Conservation (phyloP, 2,113 vertebrate species). For the Sinosuthora webbiana region DNA sequence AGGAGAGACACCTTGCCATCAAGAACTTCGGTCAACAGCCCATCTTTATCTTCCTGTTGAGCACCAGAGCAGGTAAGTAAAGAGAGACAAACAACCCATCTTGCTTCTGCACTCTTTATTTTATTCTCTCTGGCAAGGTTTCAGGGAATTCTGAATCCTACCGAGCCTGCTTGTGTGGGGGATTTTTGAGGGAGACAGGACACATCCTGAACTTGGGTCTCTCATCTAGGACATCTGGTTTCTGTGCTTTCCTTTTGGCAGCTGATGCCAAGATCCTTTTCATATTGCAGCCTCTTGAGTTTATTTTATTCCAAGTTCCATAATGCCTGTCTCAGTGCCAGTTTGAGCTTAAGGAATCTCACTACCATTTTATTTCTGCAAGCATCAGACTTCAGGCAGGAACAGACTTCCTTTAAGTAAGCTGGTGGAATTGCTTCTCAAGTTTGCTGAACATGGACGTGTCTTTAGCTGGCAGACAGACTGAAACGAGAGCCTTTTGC, state of each 20-base stretch:
- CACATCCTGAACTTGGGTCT: background rate
- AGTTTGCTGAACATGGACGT: background rate
- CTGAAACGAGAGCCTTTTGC: background rate
- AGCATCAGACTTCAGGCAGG: background rate
- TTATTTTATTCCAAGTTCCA: background rate
- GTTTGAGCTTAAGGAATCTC: constrained; percentile 9
- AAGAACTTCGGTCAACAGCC: constrained; percentile 89
- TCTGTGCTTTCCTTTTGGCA: constrained; percentile 10
- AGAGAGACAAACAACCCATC: background rate
- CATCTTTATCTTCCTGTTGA: constrained; percentile 88
- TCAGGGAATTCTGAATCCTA: background rate
- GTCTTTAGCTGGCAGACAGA: background rate
- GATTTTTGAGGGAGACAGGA: background rate
- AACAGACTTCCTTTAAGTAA: background rate
- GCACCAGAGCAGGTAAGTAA: constrained; percentile 87
- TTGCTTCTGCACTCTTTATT: background rate
- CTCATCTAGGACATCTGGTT: constrained; percentile 10
- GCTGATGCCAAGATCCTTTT: constrained; percentile 21
- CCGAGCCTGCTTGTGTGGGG: background rate
- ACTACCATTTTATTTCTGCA: background rate
- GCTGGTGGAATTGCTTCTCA: background rate
- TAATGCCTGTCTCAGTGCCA: constrained; percentile 10
- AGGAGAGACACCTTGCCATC: constrained; percentile 89
- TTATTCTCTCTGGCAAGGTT: background rate
- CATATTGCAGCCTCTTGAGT: background rate